Conservation (phyloP, 2,797 vertebrate species). For the Darevskia nairensis region DNA sequence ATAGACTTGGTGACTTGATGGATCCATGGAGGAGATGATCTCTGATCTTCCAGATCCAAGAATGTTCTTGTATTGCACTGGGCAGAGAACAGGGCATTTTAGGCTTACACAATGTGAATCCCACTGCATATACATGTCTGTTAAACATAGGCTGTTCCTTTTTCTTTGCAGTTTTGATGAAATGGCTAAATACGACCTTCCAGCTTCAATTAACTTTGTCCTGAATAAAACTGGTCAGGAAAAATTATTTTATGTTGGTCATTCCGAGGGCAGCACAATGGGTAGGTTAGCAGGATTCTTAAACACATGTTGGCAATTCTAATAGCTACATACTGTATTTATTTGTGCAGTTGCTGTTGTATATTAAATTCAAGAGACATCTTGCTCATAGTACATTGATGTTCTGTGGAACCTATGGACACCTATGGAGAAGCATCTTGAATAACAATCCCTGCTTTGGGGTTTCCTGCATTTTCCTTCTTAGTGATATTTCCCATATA, state of each 20-base stretch:
- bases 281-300: slow-evolving; percentile 77
- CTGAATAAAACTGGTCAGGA: slow-evolving; percentile 87
- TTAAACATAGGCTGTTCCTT: slow-evolving; percentile 10
- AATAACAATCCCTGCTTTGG: too few relatives aligned
- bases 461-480: too few relatives aligned
- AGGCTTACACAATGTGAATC: not conserved
- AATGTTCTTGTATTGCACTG: not conserved
- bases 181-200: slow-evolving; percentile 93
- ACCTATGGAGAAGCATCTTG: not conserved
- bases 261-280: slow-evolving; percentile 94
- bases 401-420: too few relatives aligned
- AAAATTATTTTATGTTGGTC: slow-evolving; percentile 90
- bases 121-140: not conserved
- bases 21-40: not conserved
- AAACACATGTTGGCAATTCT: not conserved
- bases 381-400: too few relatives aligned
- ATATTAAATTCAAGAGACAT: slow-evolving; percentile 1
- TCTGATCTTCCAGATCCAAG: not conserved
- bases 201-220: slow-evolving; percentile 89
- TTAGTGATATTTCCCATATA: too few relatives aligned
- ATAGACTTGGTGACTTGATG: not conserved
- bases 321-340: not conserved
- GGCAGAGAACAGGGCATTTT: not conserved
- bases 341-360: not conserved
- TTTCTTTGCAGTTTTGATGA: slow-evolving; percentile 87